A percentile compares a stretch with the other conserved stretches of the same genome.
phyloP scores from a whole-genome alignment of 2,888 invertebrate species.

The Notodonta ziczac region DNA sequence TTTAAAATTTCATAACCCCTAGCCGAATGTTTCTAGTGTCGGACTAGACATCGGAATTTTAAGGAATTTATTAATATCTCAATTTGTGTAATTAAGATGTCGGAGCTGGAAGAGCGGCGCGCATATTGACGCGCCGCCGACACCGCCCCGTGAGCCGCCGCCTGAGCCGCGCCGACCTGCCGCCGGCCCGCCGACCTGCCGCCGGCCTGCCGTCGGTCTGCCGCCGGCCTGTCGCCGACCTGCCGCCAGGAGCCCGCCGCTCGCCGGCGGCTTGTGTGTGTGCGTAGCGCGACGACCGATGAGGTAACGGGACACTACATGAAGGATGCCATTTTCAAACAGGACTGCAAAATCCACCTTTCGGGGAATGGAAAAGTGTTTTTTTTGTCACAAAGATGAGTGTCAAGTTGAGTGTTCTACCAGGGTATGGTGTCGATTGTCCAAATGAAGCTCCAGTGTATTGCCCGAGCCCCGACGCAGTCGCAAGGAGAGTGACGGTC shows the following conservation, averaged over 20 bases:
- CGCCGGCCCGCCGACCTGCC: slow-evolving; percentile 41
- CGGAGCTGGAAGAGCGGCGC: slow-evolving; percentile 76
- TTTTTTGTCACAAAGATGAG: too few relatives aligned
- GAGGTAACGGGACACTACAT: background rate
- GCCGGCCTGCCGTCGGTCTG: slow-evolving; percentile 16
- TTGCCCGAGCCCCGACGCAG: too few relatives aligned
- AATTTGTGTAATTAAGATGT: slow-evolving; percentile 55
- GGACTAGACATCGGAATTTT: too few relatives aligned
- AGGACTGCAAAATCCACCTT: too few relatives aligned
- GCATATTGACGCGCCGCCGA: slow-evolving; percentile 73
- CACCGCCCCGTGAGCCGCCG: slow-evolving; percentile 45
- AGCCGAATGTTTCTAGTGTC: too few relatives aligned
- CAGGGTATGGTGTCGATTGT: too few relatives aligned
- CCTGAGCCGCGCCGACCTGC: slow-evolving; percentile 44
- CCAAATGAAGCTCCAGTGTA: too few relatives aligned
- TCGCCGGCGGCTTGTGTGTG: slow-evolving; percentile 8
- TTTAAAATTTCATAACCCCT: too few relatives aligned
- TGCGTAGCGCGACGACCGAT: slow-evolving; percentile 1
- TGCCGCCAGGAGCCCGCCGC: slow-evolving; percentile 2
- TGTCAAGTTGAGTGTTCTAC: too few relatives aligned
- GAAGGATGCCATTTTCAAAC: background rate
- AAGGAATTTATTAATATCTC: too few relatives aligned
- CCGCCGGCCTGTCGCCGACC: slow-evolving; percentile 17
- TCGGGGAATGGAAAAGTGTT: too few relatives aligned
- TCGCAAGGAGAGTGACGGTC: too few relatives aligned